Evolutionary conservation across 2,888 invertebrate species (phyloP), one percentile per base, ranked within the genome.

Genomic region (Zonitis immaculata): DNA sequence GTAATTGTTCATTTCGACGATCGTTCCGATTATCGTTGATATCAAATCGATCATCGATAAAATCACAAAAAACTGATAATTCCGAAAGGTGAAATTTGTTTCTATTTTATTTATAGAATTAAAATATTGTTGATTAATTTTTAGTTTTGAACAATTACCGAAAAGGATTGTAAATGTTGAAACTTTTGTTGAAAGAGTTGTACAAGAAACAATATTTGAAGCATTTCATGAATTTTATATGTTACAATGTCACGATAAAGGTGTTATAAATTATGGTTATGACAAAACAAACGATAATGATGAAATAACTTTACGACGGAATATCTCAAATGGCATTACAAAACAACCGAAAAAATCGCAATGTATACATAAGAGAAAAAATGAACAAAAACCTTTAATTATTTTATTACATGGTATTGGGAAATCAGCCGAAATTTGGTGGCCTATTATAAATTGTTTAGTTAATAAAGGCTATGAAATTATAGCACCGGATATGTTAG

Each of bases 401-500:
- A 80, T 86, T 56, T 81, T 87, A 62, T 75, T 86, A 22, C 87
- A 87, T 72, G 86, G 86, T 8, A 84, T 85, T 56, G 85, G 85
- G 4, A 82, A 83, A 5, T 82, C 82, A 6, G 81, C 84, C 30
- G 83, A 85, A 59, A 74, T 82, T 26, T 87, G 86, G 80, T 78
- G 78, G 60, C 72, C 78, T 51, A 81, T 86, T 66, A 76, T 84
- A 28, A 74, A 78, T 35, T 82, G 81, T 68, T 81, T 86, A 64
- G 75, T 79, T 4, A 71, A 70, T 44, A 74, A 76, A 57, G 85
- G 84, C 0, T 83, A 81, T 70, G 84, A 85, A 64, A 79, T 85
- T 50, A 76, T 85, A 9, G 85, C 84, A 1, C 83, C 85, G 11
- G 86, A 87, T 68, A 75, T 86, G 71, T 72, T 87, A 30, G 86